Base-by-base conservation (phyloP, 2,113 vertebrate species). In the Panthera leo region DNA sequence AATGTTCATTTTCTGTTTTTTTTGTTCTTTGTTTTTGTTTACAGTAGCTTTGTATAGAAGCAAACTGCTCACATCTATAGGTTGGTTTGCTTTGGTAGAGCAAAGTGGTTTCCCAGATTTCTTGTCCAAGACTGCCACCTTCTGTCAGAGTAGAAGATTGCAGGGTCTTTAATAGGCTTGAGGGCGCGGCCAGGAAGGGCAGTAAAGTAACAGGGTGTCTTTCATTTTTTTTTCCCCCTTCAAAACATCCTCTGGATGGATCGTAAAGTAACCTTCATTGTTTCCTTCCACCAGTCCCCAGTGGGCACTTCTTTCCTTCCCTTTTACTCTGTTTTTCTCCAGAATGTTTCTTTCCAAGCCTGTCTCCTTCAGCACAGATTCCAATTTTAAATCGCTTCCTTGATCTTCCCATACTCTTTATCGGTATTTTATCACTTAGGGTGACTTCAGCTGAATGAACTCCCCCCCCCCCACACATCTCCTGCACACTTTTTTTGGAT, bases 71-170 rank as follows among this genome's bases (percentile, higher is more conserved):
- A 0, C 13, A 16, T 36, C 16, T 42, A 15, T 42, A 8, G 48
- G 61, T 53, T 36, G n/a, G 7, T 42, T 39, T 51, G 71, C 14
- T 3, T 78, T 65, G 36, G 34, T 39, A 7, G 19, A 53, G 2
- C 7, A 36, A 9, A 29, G 21, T 80, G 63, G 31, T 31, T 88
- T 84, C 21, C 73, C 18, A 68, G 58, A 86, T 85, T 95, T 95
- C 84, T 93, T 93, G 83, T 85, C 45, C 34, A 94, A 83, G 73
- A 29, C 82, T 85, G 96, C 78, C 78, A 63, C 78, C 83, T 82
- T 79, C 73, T 92, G 91, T 89, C 14, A 78, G 92, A 76, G 78
- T 79, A 89, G 36, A 86, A 93, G 14, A 97, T 73, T 91, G 63
- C 42, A 75, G 2, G 82, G 67, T 94, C 16, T 70, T 65, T 48